These are phyloP conservation scores for Hyppa rectilinea DNA, from an alignment of 2,888 invertebrate species.

Conservation along the genomic window DNA sequence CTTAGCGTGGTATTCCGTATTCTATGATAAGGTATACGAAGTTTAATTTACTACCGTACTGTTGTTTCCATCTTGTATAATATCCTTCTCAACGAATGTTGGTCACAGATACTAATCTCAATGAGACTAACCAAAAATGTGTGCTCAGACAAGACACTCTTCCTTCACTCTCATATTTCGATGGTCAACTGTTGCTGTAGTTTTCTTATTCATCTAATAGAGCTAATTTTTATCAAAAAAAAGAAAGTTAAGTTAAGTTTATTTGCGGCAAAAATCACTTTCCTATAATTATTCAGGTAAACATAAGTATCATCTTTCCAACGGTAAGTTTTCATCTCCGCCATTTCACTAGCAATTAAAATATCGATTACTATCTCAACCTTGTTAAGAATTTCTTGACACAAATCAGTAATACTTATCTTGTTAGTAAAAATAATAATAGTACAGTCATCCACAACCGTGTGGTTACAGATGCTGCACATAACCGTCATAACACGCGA, in stretches of 20 bases:
- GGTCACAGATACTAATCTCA: background rate
- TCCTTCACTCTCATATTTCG: too few species aligned
- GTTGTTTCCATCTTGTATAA: background rate
- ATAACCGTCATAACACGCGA: conserved; percentile 49
- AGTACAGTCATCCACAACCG: conserved; percentile 29
- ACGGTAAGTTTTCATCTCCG: conserved; percentile 10
- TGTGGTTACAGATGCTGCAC: conserved; percentile 23
- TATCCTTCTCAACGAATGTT: background rate
- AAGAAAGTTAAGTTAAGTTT: too few species aligned
- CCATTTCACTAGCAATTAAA: conserved; percentile 42
- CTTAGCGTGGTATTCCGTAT: too few species aligned
- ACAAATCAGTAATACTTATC: conserved; percentile 39
- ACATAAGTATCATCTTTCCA: background rate
- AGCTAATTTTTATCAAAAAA: conserved; percentile 9
- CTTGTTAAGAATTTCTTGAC: conserved; percentile 43
- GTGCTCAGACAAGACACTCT: background rate
- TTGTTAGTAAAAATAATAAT: conserved; percentile 57
- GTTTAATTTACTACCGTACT: too few species aligned
- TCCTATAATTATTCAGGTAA: conserved; percentile 16
- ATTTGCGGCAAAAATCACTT: too few species aligned
- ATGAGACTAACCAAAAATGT: too few species aligned
- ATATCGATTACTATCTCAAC: conserved; percentile 35
- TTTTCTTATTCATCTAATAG: background rate
- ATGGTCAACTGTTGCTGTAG: background rate
- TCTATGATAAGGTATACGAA: too few species aligned